Evolutionary conservation across 2,888 invertebrate species (phyloP), one percentile per base, ranked within the genome.

Genomic region (Marasmarcha lunaedactyla): DNA sequence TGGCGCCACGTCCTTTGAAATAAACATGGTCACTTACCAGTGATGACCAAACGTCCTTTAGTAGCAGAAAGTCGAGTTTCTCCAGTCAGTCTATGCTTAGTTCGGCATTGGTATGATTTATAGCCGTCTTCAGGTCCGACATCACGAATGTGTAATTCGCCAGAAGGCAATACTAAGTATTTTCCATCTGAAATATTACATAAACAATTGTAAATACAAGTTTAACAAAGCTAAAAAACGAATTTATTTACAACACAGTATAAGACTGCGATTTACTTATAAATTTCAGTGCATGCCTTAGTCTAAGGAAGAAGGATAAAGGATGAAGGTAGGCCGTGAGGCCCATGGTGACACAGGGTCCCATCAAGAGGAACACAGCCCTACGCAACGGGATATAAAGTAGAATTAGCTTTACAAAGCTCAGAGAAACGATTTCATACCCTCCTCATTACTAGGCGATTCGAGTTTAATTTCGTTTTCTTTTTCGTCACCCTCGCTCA

Each of bases 41-140:
- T 95, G 78, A 96, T 95, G 78, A 96, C 96, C 57, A 96, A 86
- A 62, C 95, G 89, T 77, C 96, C 96, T 70, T 95, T 95, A 42
- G 95, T 95, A 40, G 95, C 95, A 57, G 95, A 95, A 52, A 96
- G 85, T 67, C 95, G 87, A 41, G 95, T 95, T 87, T 96, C 95
- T 51, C 95, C 95, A 52, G 95, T 96, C 40, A 96, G 86, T 59
- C 95, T 89, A 69, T 96, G 96, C 71, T 95, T 95, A 43, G 96
- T 96, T 55, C 95, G 89, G 71, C 96, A 96, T 77, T 95, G 95
- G 70, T 95, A 96, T 45, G 94, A 93, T 78, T 95, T 94, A 78
- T 93, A 94, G 47, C 95, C 95, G 74, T 97, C 97, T 71, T 95
- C 95, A 47, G 94, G 94, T 71, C 94, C 93, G 46, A 97, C 96